phyloP scores from a whole-genome alignment of 1,140 invertebrate genomes.

The Meloidogyne chitwoodi region DNA sequence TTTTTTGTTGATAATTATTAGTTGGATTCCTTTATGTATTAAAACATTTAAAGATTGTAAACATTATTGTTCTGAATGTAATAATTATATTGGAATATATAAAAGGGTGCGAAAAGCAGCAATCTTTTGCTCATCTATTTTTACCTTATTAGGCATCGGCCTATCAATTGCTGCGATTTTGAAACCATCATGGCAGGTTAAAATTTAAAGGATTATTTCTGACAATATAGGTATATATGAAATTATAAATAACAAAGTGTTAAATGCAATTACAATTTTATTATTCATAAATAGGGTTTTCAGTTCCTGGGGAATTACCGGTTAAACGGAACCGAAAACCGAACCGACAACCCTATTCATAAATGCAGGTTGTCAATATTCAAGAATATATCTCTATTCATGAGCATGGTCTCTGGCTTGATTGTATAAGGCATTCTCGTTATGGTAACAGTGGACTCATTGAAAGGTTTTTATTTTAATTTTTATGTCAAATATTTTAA shows the following conservation, averaged over 20 bases:
- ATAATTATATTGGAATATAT: slow-evolving; percentile 25
- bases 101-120: slow-evolving; percentile 20
- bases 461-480: slow-evolving; percentile 36
- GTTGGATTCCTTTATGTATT: background rate
- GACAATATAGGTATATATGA: too few species aligned
- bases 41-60: background rate
- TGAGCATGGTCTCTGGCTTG: slow-evolving; percentile 58
- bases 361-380: slow-evolving; percentile 45
- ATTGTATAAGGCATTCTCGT: slow-evolving; percentile 53
- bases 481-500: background rate
- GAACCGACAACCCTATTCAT: too few species aligned
- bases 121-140: slow-evolving; percentile 39
- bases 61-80: slow-evolving; percentile 4
- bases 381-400: slow-evolving; percentile 59
- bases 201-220: background rate
- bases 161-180: slow-evolving; percentile 57
- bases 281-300: too few species aligned
- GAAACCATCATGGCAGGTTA: slow-evolving; percentile 53
- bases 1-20: slow-evolving; percentile 21
- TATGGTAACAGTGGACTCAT: slow-evolving; percentile 54
- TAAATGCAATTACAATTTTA: too few species aligned
- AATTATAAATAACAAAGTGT: too few species aligned
- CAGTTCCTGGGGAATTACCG: too few species aligned
- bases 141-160: slow-evolving; percentile 55
- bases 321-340: too few species aligned